These are phyloP conservation scores for Acrobasis repandana DNA, from an alignment of 2,888 invertebrate species.

Conservation along the genomic window DNA sequence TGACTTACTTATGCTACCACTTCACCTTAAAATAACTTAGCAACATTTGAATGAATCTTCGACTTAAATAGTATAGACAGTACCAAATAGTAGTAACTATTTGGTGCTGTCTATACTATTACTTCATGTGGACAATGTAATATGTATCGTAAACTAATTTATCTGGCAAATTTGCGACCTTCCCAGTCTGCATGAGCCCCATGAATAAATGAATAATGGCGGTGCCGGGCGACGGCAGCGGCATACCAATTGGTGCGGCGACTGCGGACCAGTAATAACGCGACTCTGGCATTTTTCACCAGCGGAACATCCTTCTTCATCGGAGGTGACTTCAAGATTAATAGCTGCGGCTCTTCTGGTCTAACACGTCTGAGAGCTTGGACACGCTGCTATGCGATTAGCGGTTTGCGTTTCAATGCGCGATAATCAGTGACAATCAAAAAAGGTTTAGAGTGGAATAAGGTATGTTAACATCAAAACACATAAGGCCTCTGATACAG, in stretches of 20 bases:
- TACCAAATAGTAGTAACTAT: no score
- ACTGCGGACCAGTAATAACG: slow-evolving; percentile 65
- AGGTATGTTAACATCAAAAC: no score
- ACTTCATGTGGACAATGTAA: not conserved
- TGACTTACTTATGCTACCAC: no score
- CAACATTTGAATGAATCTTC: no score
- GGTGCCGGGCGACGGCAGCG: slow-evolving; percentile 64
- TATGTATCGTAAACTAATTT: slow-evolving; percentile 43
- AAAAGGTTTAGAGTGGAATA: no score
- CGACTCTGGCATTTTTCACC: slow-evolving; percentile 71
- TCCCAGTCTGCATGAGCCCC: slow-evolving; percentile 59
- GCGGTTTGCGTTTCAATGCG: no score
- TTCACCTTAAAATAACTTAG: no score
- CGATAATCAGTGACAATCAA: no score
- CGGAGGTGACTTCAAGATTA: slow-evolving; percentile 41
- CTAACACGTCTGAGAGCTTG: no score
- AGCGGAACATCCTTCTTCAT: slow-evolving; percentile 60
- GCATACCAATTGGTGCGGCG: slow-evolving; percentile 72
- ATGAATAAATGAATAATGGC: slow-evolving; percentile 80
- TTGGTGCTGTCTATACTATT: no score
- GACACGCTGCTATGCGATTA: no score
- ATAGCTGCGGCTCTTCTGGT: slow-evolving; percentile 29
- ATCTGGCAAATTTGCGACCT: slow-evolving; percentile 48
- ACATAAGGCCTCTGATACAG: no score
- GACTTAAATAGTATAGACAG: not conserved